phyloP scores from a whole-genome alignment of 2,888 invertebrate species.

The Eupithecia subfuscata region DNA sequence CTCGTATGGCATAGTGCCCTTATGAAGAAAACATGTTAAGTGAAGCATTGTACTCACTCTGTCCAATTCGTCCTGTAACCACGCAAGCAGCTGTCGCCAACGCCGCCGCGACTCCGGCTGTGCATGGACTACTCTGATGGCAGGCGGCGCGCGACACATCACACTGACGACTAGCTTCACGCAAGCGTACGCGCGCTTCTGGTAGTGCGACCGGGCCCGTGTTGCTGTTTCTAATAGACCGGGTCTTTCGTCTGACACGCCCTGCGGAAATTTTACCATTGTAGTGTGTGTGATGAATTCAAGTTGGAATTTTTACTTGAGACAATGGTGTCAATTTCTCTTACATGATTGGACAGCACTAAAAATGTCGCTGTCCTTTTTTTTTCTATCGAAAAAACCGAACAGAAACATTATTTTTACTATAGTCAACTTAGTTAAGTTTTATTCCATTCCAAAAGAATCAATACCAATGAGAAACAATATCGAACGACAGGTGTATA shows the following conservation, averaged over 20 bases:
- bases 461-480: not conserved
- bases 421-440: no score
- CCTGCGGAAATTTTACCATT: slow-evolving; percentile 52
- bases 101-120: slow-evolving; percentile 92
- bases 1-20: no score
- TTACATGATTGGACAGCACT: no score
- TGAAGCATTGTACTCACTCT: slow-evolving; percentile 73
- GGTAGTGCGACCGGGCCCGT: slow-evolving; percentile 96
- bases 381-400: no score
- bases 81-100: slow-evolving; percentile 95
- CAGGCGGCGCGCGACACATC: slow-evolving; percentile 93
- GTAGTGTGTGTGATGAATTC: not conserved
- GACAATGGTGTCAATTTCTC: no score
- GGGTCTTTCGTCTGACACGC: slow-evolving; percentile 87
- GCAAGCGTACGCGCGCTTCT: slow-evolving; percentile 98
- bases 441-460: no score
- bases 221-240: slow-evolving; percentile 97
- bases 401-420: no score
- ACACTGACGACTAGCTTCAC: slow-evolving; percentile 97
- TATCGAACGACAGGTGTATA: not conserved
- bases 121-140: slow-evolving; percentile 90
- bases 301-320: no score
- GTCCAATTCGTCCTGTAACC: slow-evolving; percentile 98
- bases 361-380: no score
- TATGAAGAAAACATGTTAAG: no score